A percentile compares a stretch with the other conserved stretches of the same genome.
phyloP scores from a whole-genome alignment of 2,113 vertebrate species.

The Apus apus region DNA sequence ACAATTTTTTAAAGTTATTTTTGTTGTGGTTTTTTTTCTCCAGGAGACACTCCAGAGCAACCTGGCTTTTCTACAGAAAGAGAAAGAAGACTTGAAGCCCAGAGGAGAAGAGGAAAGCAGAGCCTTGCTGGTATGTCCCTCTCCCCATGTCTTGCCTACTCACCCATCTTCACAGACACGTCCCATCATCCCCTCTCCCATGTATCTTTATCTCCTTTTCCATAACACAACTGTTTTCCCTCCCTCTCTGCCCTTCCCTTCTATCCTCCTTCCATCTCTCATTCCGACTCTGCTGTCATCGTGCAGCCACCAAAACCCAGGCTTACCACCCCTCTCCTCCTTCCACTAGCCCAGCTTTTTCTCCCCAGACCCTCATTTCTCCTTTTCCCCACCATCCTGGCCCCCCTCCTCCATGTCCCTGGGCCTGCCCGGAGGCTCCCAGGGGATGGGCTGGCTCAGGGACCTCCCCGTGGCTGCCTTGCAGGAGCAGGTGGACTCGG shows the following conservation, averaged over 20 bases:
- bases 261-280: background rate
- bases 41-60: background rate
- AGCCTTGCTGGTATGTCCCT: background rate
- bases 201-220: background rate
- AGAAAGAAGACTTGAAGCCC: background rate
- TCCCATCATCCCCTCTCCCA: background rate
- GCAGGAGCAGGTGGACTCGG: background rate
- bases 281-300: rapidly evolving
- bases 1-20: rapidly evolving
- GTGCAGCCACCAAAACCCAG: background rate
- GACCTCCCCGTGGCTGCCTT: rapidly evolving
- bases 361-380: background rate
- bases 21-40: too few relatives aligned
- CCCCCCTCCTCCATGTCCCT: background rate
- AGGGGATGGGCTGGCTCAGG: background rate
- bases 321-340: too few relatives aligned
- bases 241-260: background rate
- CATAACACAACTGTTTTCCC: rapidly evolving
- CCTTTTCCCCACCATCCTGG: background rate
- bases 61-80: background rate
- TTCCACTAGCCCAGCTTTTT: rapidly evolving
- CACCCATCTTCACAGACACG: rapidly evolving
- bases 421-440: background rate
- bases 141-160: background rate
- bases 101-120: background rate